Percentiles rank a stretch among this genome's conserved stretches.
Evolutionary conservation across 2,888 invertebrate species (phyloP).

Genomic region (Drosophila bunnanda): DNA sequence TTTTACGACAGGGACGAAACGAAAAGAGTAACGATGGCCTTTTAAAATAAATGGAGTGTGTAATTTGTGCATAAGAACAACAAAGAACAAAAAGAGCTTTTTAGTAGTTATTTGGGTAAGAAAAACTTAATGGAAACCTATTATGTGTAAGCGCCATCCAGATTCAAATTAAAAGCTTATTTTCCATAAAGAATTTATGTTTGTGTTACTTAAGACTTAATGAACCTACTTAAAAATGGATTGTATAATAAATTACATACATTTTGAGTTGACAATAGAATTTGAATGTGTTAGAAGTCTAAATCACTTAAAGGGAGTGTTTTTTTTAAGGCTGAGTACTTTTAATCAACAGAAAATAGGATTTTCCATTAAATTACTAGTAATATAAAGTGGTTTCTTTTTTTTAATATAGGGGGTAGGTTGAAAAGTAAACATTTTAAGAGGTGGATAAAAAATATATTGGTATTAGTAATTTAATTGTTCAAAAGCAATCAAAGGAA

Average conservation of each 20-base stretch:
- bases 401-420: background rate
- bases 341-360: background rate
- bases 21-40: slow-evolving; percentile 53
- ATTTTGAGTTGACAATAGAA: background rate
- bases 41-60: slow-evolving; percentile 33
- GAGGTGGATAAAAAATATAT: too few species aligned
- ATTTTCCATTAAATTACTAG: background rate
- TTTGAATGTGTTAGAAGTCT: background rate
- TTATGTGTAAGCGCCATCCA: background rate
- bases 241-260: slow-evolving; percentile 7
- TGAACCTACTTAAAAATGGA: background rate
- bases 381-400: background rate
- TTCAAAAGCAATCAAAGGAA: too few species aligned
- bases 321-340: background rate
- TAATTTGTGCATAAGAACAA: slow-evolving; percentile 17
- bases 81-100: background rate
- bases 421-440: background rate
- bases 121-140: slow-evolving; percentile 1
- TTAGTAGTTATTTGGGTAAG: background rate
- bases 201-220: background rate
- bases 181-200: background rate
- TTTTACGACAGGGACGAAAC: slow-evolving; percentile 35
- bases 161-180: slow-evolving; percentile 1
- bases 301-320: background rate
- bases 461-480: too few species aligned